Evolutionary conservation across 2,888 invertebrate species (phyloP).

Genomic region (Rhaphigaster nebulosa): DNA sequence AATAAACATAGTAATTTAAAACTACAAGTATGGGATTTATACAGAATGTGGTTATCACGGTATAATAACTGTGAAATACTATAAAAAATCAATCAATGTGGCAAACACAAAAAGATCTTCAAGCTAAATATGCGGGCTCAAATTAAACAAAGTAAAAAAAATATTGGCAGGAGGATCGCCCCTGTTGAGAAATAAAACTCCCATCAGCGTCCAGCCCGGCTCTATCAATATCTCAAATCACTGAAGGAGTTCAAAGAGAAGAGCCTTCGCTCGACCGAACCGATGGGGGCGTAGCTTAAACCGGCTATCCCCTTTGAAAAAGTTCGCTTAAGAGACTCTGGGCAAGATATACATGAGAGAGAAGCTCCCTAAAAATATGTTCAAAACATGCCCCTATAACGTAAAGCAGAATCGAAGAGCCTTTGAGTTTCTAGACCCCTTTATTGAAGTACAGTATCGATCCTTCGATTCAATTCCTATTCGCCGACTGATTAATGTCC

Average conservation of each 20-base stretch:
- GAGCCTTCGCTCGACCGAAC: neutral
- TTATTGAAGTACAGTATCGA: neutral
- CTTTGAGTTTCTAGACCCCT: neutral
- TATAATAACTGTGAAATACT: too few relatives aligned
- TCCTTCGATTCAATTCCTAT: neutral
- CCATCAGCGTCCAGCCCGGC: neutral
- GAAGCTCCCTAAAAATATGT: neutral
- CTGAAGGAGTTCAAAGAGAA: slow-evolving; percentile 9
- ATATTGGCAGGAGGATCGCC: neutral
- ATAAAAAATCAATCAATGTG: too few relatives aligned
- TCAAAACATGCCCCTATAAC: neutral
- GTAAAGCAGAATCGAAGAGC: neutral
- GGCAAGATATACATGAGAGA: neutral
- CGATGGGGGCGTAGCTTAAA: neutral
- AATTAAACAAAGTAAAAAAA: neutral
- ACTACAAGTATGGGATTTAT: too few relatives aligned
- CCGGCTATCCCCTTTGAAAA: neutral
- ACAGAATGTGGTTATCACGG: too few relatives aligned
- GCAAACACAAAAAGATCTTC: neutral
- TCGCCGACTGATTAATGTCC: too few relatives aligned
- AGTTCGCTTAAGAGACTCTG: neutral
- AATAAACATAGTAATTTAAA: too few relatives aligned
- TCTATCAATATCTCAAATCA: neutral
- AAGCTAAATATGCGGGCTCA: neutral
- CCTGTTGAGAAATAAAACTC: neutral